Evolutionary conservation across 2,797 vertebrate genomes (phyloP), one percentile per base, ranked within the genome.

Genomic region (Platalea minor): DNA sequence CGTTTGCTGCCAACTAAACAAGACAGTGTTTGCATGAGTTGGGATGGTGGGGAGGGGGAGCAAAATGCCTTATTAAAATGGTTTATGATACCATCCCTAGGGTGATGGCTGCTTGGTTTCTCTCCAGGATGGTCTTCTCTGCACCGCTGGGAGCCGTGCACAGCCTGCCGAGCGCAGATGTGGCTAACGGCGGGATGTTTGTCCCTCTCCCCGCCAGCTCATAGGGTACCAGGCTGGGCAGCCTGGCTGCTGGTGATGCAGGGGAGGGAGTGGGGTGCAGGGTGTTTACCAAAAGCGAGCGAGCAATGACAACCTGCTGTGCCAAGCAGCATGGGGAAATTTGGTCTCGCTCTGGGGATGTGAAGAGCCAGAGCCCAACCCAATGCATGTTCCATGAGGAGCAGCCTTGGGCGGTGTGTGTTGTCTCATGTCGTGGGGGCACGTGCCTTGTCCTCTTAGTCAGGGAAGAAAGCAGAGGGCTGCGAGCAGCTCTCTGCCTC

Each of bases 1-100:
- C 23, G 0, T 89, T 73, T 86, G 86, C 90, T 96, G 96, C 92
- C 95, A 97, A 93, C 93, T 88, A 92, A 96, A 96, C 94, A 95
- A 97, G 96, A 86, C 85, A 63, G 79, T 8, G 6, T 93, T 95
- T 33, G 46, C 93, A 45, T 68, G 95, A 92, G 51, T 51, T 88
- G 77, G 82, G 78, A 61, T 54, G 64, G 26, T 80, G 79, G 76
- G 41, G 84, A 90, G 41, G 50, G 85, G 74, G 80, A 95, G 61
- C 5, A 76, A 73, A 65, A 57, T 65, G 80, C 78, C 78, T 82
- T 82, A 73, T 94, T 94, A 95, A 74, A 77, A 82, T 76, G 93
- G 86, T 93, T 96, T 89, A 91, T 73, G 92, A 93, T 85, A 65
- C 51, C 29, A 46, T 87, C 95, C 83, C 65, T 53, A 33, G 61